Conservation (phyloP, 2,888 invertebrate genomes). For the Polyommatus icarus region DNA sequence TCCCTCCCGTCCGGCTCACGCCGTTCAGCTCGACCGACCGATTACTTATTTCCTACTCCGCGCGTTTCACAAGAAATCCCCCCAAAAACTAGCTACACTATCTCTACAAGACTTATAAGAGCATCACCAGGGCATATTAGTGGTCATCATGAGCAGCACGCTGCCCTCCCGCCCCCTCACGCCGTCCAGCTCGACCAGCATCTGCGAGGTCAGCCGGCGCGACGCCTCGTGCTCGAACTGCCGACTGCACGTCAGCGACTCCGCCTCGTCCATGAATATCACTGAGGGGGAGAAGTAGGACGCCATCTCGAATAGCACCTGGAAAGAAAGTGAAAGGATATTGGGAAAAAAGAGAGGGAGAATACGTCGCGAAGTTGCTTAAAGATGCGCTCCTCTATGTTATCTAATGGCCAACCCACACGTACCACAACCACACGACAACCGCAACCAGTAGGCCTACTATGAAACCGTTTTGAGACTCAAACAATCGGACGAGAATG, state of each 20-base stretch:
- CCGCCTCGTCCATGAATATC: constrained; percentile 96
- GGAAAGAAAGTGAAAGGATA: neutral
- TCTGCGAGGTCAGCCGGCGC: constrained; percentile 92
- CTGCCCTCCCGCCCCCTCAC: constrained; percentile 81
- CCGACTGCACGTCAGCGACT: constrained; percentile 87
- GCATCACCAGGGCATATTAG: constrained; percentile 93
- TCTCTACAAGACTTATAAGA: neutral
- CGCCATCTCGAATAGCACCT: constrained; percentile 94
- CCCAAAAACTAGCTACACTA: too few species aligned
- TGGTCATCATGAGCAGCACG: constrained; percentile 90
- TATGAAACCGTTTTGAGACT: too few species aligned
- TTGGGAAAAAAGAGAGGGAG: neutral
- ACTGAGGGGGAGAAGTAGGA: constrained; percentile 91
- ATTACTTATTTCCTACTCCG: too few species aligned
- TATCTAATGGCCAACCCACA: too few species aligned
- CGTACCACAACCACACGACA: too few species aligned
- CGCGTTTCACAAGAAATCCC: too few species aligned
- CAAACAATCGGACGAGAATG: too few species aligned
- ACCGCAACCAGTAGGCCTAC: too few species aligned
- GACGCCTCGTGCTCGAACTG: constrained; percentile 90
- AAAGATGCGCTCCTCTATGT: too few species aligned
- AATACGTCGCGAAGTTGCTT: too few species aligned
- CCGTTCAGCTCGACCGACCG: constrained; percentile 89
- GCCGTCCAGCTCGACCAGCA: constrained; percentile 93
- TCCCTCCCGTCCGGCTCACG: constrained; percentile 80